These are phyloP conservation scores for Chanos chanos DNA, from an alignment of 2,797 vertebrate genomes.

Conservation along the genomic window DNA sequence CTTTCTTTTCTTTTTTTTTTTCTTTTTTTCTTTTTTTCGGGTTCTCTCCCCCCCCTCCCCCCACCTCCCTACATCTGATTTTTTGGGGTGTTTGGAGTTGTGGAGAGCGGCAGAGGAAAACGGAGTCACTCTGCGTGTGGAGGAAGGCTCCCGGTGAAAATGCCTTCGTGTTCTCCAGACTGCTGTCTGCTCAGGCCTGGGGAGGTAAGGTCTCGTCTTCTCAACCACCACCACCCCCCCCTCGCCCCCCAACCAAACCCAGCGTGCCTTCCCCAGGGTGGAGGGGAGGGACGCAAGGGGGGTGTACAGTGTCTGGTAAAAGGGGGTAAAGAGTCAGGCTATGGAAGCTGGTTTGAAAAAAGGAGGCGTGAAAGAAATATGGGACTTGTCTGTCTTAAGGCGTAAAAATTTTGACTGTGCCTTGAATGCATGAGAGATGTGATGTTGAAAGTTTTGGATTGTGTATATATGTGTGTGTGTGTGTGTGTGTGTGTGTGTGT, in stretches of 20 bases:
- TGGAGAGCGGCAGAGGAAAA: conserved; percentile 46
- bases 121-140: conserved; percentile 63
- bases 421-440: background rate
- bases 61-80: conserved; percentile 2
- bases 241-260: too few species aligned
- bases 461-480: background rate
- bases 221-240: conserved; percentile 7
- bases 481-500: conserved; percentile 10
- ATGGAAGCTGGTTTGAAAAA: conserved; percentile 15
- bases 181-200: conserved; percentile 87
- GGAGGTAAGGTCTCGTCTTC: conserved; percentile 77
- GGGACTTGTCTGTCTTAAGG: too few species aligned
- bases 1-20: background rate
- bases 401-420: too few species aligned
- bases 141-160: conserved; percentile 81
- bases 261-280: too few species aligned
- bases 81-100: conserved; percentile 53
- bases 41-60: background rate
- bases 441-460: conserved; percentile 3
- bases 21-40: background rate
- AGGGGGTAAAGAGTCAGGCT: background rate
- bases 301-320: background rate
- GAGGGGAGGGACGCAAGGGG: too few species aligned
- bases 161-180: conserved; percentile 90
- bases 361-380: too few species aligned